Evolutionary conservation across 92 coral and sea anemone genomes (phyloP).

Genomic region (Porites lobata): DNA sequence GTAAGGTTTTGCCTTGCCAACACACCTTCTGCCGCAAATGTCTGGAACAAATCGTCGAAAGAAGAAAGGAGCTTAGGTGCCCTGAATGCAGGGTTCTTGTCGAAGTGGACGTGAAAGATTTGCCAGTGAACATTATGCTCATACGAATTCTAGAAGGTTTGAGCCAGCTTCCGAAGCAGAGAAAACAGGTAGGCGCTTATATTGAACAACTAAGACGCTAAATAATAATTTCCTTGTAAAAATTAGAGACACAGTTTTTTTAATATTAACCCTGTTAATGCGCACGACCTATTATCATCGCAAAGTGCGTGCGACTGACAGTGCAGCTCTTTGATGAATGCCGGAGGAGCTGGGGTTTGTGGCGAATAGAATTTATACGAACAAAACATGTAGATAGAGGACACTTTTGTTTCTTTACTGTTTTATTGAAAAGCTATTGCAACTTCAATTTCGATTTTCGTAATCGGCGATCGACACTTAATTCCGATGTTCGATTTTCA

Average conservation of each 20-base stretch:
- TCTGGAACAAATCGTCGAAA: conserved; percentile 80
- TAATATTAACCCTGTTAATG: background rate
- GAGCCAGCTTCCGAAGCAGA: conserved; percentile 67
- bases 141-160: conserved; percentile 90
- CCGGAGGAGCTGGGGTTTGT: background rate
- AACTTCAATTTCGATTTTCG: background rate
- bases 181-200: conserved; percentile 13
- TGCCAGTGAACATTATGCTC: conserved; percentile 89
- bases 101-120: conserved; percentile 82
- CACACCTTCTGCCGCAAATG: conserved; percentile 96
- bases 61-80: conserved; percentile 91
- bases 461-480: background rate
- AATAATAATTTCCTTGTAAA: too few species aligned
- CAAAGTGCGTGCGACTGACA: too few species aligned
- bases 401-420: background rate
- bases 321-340: background rate
- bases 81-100: conserved; percentile 95
- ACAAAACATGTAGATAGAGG: background rate
- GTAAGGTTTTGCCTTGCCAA: conserved; percentile 97
- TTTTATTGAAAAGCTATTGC: background rate
- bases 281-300: background rate
- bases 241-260: background rate
- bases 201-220: too few species aligned
- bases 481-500: background rate
- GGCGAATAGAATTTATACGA: background rate